Evolutionary conservation across 2,888 invertebrate species (phyloP).

Genomic region (Parnassius smintheus): DNA sequence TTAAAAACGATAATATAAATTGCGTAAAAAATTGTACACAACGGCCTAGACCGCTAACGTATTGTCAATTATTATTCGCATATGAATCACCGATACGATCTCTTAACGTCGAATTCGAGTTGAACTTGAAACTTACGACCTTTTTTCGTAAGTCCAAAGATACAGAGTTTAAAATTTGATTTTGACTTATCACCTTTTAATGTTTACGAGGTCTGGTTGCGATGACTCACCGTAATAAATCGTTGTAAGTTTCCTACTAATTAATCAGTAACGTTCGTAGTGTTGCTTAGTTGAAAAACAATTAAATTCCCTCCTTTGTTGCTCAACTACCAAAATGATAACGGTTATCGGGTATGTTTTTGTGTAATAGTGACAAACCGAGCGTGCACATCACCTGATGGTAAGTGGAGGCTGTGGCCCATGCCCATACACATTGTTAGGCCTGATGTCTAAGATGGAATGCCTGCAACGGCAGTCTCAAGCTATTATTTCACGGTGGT

Average conservation of each 20-base stretch:
- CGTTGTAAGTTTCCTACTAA: conserved; percentile 10
- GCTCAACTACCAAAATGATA: too few relatives aligned
- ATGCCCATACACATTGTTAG: too few relatives aligned
- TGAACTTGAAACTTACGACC: conserved; percentile 2
- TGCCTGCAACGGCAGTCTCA: too few relatives aligned
- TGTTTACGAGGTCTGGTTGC: not conserved
- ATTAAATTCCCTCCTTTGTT: too few relatives aligned
- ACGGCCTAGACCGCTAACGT: conserved; percentile 1
- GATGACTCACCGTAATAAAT: conserved; percentile 12
- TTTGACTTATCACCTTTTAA: conserved; percentile 8
- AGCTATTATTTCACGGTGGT: too few relatives aligned
- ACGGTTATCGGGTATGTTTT: too few relatives aligned
- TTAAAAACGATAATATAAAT: not conserved
- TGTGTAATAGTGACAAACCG: too few relatives aligned
- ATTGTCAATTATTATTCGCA: not conserved
- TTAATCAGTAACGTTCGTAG: not conserved
- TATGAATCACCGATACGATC: conserved; percentile 20
- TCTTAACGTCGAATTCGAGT: not conserved
- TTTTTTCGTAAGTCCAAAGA: not conserved
- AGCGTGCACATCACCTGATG: too few relatives aligned
- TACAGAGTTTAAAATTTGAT: conserved; percentile 11
- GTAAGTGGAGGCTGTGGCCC: too few relatives aligned
- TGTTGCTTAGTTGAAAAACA: too few relatives aligned
- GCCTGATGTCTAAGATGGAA: too few relatives aligned
- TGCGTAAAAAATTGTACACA: not conserved